Evolutionary conservation across 2,888 invertebrate genomes (phyloP).

Genomic region (Leptarthrus brevirostris): DNA sequence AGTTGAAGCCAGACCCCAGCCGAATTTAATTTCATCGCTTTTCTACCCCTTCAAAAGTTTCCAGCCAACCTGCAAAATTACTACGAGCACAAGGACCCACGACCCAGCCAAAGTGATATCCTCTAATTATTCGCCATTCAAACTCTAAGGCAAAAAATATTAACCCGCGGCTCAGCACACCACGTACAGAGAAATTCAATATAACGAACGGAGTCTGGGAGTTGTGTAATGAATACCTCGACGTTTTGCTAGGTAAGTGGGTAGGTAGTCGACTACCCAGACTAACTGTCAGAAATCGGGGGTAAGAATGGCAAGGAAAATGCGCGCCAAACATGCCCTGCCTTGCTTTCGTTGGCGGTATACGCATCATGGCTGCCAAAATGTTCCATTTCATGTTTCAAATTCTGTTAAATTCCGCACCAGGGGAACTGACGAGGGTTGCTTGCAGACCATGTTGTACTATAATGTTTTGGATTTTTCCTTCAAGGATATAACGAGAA

Average conservation of each 20-base stretch:
- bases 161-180: not conserved
- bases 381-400: slow-evolving; percentile 6
- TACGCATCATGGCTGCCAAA: slow-evolving; percentile 4
- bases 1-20: not conserved
- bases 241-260: not conserved
- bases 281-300: slow-evolving; percentile 17
- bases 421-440: not conserved
- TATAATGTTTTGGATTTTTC: not conserved
- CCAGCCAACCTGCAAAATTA: not conserved
- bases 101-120: not conserved
- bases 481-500: slow-evolving; percentile 21
- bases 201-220: not conserved
- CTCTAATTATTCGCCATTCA: not conserved
- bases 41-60: not conserved
- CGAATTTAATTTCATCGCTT: not conserved
- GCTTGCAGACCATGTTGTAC: not conserved
- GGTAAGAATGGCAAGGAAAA: slow-evolving; percentile 42
- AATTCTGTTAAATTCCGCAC: not conserved
- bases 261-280: too few relatives aligned
- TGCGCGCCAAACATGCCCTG: slow-evolving; percentile 48
- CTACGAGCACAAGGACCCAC: not conserved
- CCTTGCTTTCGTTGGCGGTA: not conserved
- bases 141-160: slow-evolving; percentile 7
- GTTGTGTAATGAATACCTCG: not conserved
- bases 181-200: not conserved